phyloP scores from a whole-genome alignment of 1,140 invertebrate species.

The Dryas iulia region DNA sequence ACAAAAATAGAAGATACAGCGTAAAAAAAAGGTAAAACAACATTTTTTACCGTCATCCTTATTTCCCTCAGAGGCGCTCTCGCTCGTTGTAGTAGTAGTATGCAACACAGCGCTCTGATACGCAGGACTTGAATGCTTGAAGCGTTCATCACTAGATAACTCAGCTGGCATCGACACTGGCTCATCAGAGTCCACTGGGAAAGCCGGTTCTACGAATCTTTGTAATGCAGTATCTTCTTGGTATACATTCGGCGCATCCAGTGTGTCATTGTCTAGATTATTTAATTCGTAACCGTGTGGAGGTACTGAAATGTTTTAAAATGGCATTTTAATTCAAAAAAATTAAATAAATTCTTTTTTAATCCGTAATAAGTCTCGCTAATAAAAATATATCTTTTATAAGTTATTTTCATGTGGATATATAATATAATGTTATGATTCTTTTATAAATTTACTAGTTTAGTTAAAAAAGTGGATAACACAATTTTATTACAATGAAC shows the following conservation, averaged over 20 bases:
- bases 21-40: neutral
- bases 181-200: slow-evolving; percentile 68
- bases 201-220: slow-evolving; percentile 53
- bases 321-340: no score
- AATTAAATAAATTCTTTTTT: no score
- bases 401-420: neutral
- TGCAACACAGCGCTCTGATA: slow-evolving; percentile 86
- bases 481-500: neutral
- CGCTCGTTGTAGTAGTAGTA: slow-evolving; percentile 80
- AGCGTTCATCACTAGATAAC: slow-evolving; percentile 76
- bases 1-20: neutral
- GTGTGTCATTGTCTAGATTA: slow-evolving; percentile 82
- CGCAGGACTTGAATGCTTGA: slow-evolving; percentile 86
- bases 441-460: neutral
- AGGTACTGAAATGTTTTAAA: slow-evolving; percentile 68
- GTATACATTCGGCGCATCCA: slow-evolving; percentile 82
- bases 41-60: slow-evolving; percentile 67
- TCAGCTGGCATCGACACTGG: slow-evolving; percentile 77
- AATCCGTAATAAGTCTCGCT: no score
- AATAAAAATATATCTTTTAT: neutral
- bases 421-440: neutral
- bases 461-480: neutral
- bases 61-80: slow-evolving; percentile 51
- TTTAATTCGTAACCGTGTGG: slow-evolving; percentile 83
- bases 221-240: slow-evolving; percentile 63